phyloP scores from a whole-genome alignment of 2,797 vertebrate species.

The Trichosurus vulpecula region DNA sequence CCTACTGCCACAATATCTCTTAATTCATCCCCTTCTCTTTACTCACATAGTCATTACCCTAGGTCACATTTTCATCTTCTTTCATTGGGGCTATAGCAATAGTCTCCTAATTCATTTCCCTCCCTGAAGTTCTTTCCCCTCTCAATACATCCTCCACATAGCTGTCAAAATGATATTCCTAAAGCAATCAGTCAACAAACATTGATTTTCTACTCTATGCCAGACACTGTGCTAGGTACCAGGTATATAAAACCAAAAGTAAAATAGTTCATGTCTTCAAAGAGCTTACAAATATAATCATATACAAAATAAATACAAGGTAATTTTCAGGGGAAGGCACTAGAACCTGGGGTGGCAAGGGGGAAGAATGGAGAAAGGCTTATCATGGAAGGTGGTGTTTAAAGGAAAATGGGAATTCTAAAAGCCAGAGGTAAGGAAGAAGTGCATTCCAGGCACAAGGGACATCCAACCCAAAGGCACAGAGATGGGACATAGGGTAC shows the following conservation, averaged over 20 bases:
- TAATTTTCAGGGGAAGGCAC: neutral
- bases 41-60: neutral
- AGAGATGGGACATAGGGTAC: neutral
- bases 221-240: neutral
- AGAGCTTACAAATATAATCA: neutral
- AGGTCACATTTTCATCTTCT: neutral
- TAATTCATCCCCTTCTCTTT: neutral
- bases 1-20: neutral
- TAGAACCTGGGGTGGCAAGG: neutral
- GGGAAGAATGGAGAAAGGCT: neutral
- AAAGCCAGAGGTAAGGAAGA: neutral
- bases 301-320: neutral
- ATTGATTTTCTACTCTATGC: neutral
- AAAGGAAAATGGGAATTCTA: neutral
- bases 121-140: neutral
- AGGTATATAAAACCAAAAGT: neutral
- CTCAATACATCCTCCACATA: neutral
- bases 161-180: neutral
- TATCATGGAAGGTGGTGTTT: neutral
- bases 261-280: neutral
- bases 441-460: neutral
- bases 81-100: neutral
- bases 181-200: neutral
- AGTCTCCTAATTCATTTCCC: neutral
- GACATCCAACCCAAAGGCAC: neutral